Conservation (phyloP, 2,797 vertebrate genomes). For the Oreonectes daqikongensis region DNA sequence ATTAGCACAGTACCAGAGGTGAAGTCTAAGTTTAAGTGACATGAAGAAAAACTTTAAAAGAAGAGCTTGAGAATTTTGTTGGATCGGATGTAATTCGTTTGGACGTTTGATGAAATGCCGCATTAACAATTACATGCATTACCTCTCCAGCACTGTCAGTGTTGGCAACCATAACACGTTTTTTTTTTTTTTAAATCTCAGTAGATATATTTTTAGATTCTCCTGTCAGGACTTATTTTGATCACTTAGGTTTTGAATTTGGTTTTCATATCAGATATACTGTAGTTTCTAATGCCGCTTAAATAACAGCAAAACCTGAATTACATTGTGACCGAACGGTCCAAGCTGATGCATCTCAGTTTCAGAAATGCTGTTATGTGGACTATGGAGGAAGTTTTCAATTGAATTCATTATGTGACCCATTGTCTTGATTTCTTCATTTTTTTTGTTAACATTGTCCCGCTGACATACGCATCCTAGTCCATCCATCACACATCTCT, state of each 20-base stretch:
- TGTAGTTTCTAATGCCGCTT: too few relatives aligned
- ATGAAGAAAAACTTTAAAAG: constrained; percentile 4
- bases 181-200: neutral
- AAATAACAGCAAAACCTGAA: too few relatives aligned
- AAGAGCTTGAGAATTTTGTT: constrained; percentile 7
- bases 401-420: neutral
- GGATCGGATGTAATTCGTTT: constrained; percentile 21
- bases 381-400: too few relatives aligned
- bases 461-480: constrained; percentile 46
- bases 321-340: too few relatives aligned
- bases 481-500: constrained; percentile 48
- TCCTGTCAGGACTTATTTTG: neutral
- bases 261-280: neutral
- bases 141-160: neutral
- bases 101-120: constrained; percentile 31
- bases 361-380: too few relatives aligned
- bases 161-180: neutral
- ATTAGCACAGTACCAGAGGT: neutral
- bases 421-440: neutral
- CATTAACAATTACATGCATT: constrained; percentile 30
- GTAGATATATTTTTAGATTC: neutral
- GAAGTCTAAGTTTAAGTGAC: constrained; percentile 11
- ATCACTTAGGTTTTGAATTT: too few relatives aligned
- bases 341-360: too few relatives aligned
- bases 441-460: constrained; percentile 55